Percentiles rank a stretch among this genome's conserved stretches.
phyloP scores from a whole-genome alignment of 2,888 invertebrate species.

The Notocelia uddmanniana region DNA sequence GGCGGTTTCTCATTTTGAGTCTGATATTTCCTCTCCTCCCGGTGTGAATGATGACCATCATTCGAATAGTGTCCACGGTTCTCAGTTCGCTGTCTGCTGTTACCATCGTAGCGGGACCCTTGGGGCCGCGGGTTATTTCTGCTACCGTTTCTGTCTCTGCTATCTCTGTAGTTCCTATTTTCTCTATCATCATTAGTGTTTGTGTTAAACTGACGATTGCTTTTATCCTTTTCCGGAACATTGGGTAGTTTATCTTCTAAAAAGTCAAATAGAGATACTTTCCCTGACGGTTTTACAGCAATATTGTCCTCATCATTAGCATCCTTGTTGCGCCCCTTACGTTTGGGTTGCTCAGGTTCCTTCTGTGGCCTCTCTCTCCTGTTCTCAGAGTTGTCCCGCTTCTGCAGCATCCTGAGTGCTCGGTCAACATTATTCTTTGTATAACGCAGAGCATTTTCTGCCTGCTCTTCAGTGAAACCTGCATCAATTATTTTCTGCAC shows the following conservation, averaged over 20 bases:
- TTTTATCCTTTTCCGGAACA: constrained; percentile 80
- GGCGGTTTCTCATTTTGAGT: constrained; percentile 85
- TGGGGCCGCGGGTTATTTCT: constrained; percentile 70
- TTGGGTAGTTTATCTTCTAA: constrained; percentile 91
- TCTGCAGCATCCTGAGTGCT: constrained; percentile 89
- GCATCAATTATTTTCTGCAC: constrained; percentile 92
- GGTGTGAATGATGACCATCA: constrained; percentile 69
- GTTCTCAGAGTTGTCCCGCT: constrained; percentile 81
- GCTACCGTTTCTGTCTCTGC: constrained; percentile 69
- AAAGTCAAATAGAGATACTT: constrained; percentile 93
- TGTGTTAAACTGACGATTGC: constrained; percentile 64
- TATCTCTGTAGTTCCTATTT: constrained; percentile 65
- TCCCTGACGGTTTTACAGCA: constrained; percentile 90
- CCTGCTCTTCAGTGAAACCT: constrained; percentile 92
- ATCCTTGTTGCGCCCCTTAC: constrained; percentile 80
- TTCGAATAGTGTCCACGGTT: constrained; percentile 71
- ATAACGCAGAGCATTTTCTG: constrained; percentile 89
- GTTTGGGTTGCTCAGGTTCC: constrained; percentile 74
- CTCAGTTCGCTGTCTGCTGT: constrained; percentile 67
- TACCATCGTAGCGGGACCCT: constrained; percentile 68
- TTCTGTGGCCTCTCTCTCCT: constrained; percentile 76
- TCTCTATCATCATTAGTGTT: constrained; percentile 65
- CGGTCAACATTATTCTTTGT: constrained; percentile 90
- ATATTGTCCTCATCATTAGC: constrained; percentile 84
- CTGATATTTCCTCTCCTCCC: constrained; percentile 77